Evolutionary conservation across 2,888 invertebrate genomes (phyloP), one percentile per base, ranked within the genome.

Genomic region (Epirrhoe tristata): DNA sequence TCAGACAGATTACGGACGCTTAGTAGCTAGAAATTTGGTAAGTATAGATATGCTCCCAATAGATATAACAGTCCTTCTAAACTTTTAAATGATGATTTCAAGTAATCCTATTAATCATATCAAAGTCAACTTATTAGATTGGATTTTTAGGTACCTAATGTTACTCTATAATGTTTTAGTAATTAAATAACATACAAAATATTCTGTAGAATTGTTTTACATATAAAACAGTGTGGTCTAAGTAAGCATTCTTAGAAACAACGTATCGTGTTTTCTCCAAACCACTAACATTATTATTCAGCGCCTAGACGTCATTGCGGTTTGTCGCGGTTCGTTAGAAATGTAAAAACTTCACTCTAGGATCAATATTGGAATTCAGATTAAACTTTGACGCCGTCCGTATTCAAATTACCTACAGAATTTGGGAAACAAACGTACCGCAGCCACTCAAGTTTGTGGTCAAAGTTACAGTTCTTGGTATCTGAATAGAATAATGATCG

Each of bases 331-430:
- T 86, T 88, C 87, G 88, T 90, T 90, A 88, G 82, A 80, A 83
- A 85, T 85, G 85, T 84, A 85, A 88, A 87, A 90, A 88, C 83
- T 85, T 84, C 74, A 79, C 80, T 85, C 82, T 82, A 76, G 79
- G 85, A 87, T 86, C 89, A 87, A 88, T 89, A 88, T 86, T 85
- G 80, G 66, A 74, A 81, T 77, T 79, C 77, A 82, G 84, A 85
- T 86, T 86, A 82, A 88, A 87, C 85, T 86, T 86, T 81, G 80
- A 82, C 82, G 81, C 74, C 71, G 75, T 72, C 78, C 73, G 78
- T 81, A 86, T 84, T 84, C 80, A 85, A 86, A 86, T 86, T 81
- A 74, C 74, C 70, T 77, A 77, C 77, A 64, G 74, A 82, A 83
- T 84, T 83, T 74, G 69, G 77, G 74, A 76, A 78, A 80, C 79